Percentiles rank a stretch among this genome's conserved stretches.
phyloP scores from a whole-genome alignment of 1,140 invertebrate species.

The Bombus waltoni region DNA sequence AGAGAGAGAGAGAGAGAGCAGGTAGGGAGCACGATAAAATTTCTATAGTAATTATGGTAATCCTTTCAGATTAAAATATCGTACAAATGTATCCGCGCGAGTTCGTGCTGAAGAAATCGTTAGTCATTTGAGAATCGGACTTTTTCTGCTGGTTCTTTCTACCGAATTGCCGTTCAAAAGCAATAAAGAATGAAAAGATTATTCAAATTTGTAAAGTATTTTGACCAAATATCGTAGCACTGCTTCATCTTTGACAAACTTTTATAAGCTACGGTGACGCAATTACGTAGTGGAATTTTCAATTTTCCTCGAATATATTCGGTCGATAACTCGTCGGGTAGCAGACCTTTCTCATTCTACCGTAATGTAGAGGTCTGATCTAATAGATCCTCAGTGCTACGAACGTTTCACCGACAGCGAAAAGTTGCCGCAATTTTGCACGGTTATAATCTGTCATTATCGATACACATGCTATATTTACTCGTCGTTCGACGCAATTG shows the following conservation, averaged over 20 bases:
- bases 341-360: conserved; percentile 19
- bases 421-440: conserved; percentile 33
- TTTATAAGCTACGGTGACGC: conserved; percentile 12
- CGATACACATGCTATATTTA: conserved; percentile 38
- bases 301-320: conserved; percentile 4
- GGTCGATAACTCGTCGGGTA: not conserved
- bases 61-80: not conserved
- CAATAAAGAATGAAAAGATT: not conserved
- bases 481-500: conserved; percentile 29
- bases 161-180: not conserved
- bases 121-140: not conserved
- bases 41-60: not conserved
- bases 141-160: not conserved
- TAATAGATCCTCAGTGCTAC: conserved; percentile 19
- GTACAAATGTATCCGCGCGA: not conserved
- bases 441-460: conserved; percentile 36
- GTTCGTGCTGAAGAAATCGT: not conserved
- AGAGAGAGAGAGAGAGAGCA: too few species aligned
- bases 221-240: not conserved
- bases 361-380: conserved; percentile 8
- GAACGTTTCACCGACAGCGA: not conserved
- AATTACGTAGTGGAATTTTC: not conserved
- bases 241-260: conserved; percentile 20
- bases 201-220: not conserved
- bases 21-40: not conserved